Conservation (phyloP, 2,113 vertebrate species). For the Gymnarchus niloticus region DNA sequence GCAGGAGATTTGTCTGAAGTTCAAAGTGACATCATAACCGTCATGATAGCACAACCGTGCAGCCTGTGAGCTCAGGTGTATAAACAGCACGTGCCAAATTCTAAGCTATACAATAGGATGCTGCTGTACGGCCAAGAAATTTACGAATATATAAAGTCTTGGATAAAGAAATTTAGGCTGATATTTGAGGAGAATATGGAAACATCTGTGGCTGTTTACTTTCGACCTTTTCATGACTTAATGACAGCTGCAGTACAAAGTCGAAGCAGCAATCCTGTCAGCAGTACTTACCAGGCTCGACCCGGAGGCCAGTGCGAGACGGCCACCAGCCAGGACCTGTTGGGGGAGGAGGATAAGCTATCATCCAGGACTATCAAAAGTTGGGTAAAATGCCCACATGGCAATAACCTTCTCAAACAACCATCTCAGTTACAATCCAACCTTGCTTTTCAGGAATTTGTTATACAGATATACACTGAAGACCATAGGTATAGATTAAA, state of each 20-base stretch:
- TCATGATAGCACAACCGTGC: not conserved
- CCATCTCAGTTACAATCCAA: not conserved
- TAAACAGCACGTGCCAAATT: not conserved
- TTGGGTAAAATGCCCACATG: not conserved
- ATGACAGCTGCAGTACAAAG: not conserved
- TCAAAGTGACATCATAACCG: not conserved
- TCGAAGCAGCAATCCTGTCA: not conserved
- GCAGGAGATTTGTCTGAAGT: not conserved
- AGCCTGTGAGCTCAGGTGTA: not conserved
- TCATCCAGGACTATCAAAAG: not conserved
- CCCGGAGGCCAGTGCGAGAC: conserved; percentile 61
- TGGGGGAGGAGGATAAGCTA: not conserved
- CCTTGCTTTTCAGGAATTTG: not conserved
- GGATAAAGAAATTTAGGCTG: not conserved
- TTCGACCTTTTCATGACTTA: not conserved
- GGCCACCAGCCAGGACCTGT: conserved; percentile 68
- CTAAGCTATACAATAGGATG: no score
- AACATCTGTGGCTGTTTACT: not conserved
- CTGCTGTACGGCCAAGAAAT: not conserved
- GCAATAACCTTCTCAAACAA: not conserved
- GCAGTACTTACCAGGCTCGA: conserved; percentile 62
- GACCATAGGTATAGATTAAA: not conserved
- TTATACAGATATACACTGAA: not conserved
- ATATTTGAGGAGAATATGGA: not conserved
- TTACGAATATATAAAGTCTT: not conserved